Conservation (phyloP, 2,888 invertebrate genomes). For the Magallana nippona region DNA sequence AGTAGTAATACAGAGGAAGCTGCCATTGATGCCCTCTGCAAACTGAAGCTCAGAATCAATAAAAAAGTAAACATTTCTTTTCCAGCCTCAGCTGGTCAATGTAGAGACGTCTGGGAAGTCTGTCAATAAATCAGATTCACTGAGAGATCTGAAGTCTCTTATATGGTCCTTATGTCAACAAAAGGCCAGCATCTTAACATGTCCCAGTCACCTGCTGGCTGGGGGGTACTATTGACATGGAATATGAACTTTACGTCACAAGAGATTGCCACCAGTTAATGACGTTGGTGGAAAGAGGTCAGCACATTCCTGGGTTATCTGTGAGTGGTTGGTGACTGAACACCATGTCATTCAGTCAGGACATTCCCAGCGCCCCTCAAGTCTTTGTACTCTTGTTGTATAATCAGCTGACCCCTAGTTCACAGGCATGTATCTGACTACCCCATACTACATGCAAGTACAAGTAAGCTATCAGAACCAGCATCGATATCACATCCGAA, state of each 20-base stretch:
- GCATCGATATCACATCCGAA: no score
- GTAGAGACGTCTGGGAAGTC: background rate
- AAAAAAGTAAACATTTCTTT: constrained; percentile 28
- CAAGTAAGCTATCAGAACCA: no score
- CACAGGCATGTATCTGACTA: no score
- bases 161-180: background rate
- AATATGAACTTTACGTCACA: constrained; percentile 20
- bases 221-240: background rate
- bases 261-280: background rate
- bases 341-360: background rate
- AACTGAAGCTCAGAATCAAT: constrained; percentile 9
- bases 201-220: background rate
- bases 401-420: no score
- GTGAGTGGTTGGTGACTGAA: background rate
- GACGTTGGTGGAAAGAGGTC: background rate
- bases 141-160: background rate
- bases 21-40: background rate
- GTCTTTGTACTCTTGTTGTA: no score
- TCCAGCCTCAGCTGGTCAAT: background rate
- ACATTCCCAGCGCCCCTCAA: background rate
- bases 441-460: no score
- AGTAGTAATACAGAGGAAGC: background rate
- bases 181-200: background rate
- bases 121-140: no score
- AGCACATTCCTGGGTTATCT: constrained; percentile 19